These are phyloP conservation scores for Sebastes hubbsi DNA, from an alignment of 2,797 vertebrate species.

Conservation along the genomic window DNA sequence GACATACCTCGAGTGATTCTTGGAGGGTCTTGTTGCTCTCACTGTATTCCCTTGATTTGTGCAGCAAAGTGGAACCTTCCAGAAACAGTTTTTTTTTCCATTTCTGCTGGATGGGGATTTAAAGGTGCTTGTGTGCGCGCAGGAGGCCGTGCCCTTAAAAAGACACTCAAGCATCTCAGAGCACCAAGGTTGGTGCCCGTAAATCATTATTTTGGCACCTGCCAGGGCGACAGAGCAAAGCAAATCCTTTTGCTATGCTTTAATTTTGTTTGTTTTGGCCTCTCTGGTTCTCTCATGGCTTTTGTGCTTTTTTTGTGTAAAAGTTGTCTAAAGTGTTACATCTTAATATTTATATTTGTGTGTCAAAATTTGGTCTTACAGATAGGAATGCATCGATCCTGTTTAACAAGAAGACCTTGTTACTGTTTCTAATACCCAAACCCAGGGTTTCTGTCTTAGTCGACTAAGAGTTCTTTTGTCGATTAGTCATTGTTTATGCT, in stretches of 20 bases:
- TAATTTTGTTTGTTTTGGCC: slow-evolving; percentile 14
- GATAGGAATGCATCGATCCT: neutral
- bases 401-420: too few species aligned
- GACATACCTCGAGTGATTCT: slow-evolving; percentile 72
- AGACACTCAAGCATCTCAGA: slow-evolving; percentile 35
- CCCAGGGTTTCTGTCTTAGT: too few species aligned
- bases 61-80: slow-evolving; percentile 52
- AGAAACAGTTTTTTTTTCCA: slow-evolving; percentile 28
- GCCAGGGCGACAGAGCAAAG: slow-evolving; percentile 29
- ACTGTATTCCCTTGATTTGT: slow-evolving; percentile 50
- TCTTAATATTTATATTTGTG: neutral
- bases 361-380: neutral
- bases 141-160: slow-evolving; percentile 41
- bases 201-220: slow-evolving; percentile 46
- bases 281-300: neutral
- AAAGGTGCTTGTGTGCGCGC: slow-evolving; percentile 14
- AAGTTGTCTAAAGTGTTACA: neutral
- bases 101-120: slow-evolving; percentile 45
- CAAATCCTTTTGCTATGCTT: slow-evolving; percentile 36
- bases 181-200: slow-evolving; percentile 18
- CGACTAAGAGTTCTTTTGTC: rapidly evolving
- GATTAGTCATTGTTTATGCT: too few species aligned
- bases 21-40: slow-evolving; percentile 66
- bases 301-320: neutral
- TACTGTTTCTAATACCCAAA: neutral